Evolutionary conservation across 2,888 invertebrate species (phyloP).

Genomic region (Chymomyza caudatula): DNA sequence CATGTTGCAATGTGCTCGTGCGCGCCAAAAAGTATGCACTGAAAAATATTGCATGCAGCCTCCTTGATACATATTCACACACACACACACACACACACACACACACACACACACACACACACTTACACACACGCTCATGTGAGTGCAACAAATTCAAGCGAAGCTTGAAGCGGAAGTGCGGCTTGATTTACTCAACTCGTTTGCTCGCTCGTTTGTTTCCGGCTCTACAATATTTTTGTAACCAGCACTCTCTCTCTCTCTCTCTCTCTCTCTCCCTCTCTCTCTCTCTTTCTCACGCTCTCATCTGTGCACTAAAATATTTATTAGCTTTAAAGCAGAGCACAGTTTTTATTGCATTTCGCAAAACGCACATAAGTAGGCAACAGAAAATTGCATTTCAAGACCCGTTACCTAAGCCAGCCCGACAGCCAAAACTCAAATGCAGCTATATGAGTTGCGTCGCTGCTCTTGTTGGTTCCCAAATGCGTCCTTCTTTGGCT

Average conservation of each 20-base stretch:
- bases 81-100: neutral
- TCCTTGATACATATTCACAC: too few relatives aligned
- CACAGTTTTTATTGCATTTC: slow-evolving; percentile 6
- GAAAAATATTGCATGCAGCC: slow-evolving; percentile 36
- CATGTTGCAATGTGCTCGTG: slow-evolving; percentile 18
- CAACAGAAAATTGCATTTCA: neutral
- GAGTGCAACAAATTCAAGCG: slow-evolving; percentile 24
- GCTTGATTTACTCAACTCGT: slow-evolving; percentile 71
- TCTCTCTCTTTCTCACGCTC: neutral
- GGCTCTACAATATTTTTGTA: slow-evolving; percentile 26
- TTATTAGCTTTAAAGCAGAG: slow-evolving; percentile 60
- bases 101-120: neutral
- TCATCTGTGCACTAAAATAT: slow-evolving; percentile 50
- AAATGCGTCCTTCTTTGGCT: neutral
- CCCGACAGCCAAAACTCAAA: neutral
- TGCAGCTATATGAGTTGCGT: neutral
- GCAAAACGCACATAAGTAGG: neutral
- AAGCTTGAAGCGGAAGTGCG: slow-evolving; percentile 65
- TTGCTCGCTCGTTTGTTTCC: slow-evolving; percentile 64
- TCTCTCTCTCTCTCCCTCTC: neutral
- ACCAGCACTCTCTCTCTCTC: too few relatives aligned
- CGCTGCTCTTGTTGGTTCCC: neutral
- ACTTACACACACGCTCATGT: neutral
- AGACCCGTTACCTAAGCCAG: neutral
- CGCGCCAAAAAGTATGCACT: slow-evolving; percentile 50